Evolutionary conservation across 1,140 invertebrate species (phyloP), one percentile per base, ranked within the genome.

Genomic region (Drosophila sp.): DNA sequence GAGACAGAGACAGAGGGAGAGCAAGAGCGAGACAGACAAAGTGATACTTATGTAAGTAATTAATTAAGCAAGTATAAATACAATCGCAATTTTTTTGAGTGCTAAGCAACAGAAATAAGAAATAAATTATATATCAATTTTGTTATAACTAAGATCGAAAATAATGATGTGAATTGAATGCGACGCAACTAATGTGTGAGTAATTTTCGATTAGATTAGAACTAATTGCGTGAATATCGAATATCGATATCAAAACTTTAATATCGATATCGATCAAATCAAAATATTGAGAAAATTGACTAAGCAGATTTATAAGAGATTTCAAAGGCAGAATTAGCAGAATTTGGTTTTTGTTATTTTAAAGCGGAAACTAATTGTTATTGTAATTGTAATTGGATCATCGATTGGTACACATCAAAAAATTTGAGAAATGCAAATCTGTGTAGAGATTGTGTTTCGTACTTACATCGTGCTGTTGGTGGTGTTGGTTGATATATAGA

Each of bases 401-500:
- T 83, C 65, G 80, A 76, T 72, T 67, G 70, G 62, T 81, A 78
- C 82, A 89, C 70, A 89, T 87, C 54, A 66, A 79, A 57, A 77
- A 76, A 66, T 76, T 84, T 72, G 76, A 83, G 79, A 83, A 80
- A 83, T 89, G 84, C 76, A 86, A 80, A 82, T 79, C 50, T 50
- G 82, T 90, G 85, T 90, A 85, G 70, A 85, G 70, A 81, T 82
- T 66, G 86, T 90, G 86, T 89, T 90, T 91, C 76, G 87, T 91
- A 91, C 90, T 91, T 91, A 91, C 90, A 91, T 91, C 90, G 90
- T 91, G 90, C 90, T 91, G 90, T 83, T 90, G 90, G 89, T 86
- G 73, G 85, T 87, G 82, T 70, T 70, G 64, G 50, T 86, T 90
- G 78, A 50, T 50, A 50, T 50, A 50, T 50, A 38, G 7, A 38